Evolutionary conservation across 2,113 vertebrate genomes (phyloP), one percentile per base, ranked within the genome.

Genomic region (Turdus rufiventris): DNA sequence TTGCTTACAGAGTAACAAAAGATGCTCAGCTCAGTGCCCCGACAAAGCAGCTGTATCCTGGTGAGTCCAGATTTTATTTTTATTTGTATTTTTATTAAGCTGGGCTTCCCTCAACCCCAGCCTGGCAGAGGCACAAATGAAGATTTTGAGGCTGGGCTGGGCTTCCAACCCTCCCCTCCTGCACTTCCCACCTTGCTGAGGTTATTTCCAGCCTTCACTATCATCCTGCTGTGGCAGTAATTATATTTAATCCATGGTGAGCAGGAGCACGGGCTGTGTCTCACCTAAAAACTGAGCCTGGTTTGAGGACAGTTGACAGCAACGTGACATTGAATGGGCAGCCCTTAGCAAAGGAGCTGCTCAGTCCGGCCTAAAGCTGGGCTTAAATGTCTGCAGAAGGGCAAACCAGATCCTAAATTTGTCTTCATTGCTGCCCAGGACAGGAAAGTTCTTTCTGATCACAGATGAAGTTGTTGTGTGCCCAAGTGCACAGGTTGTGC

Each of bases 11-110:
- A 96, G 99, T 99, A 96, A 98, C 98, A 70, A 99, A 98, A 95
- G 98, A 99, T 4, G 99, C 99, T 40, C 99, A 99, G 93, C 99
- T 99, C 94, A 99, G 99, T 47, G 99, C 99, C 8, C 99, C 99
- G 2, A 99, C 99, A 96, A 99, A 98, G 97, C 99, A 99, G 97
- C 98, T 99, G 94, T 96, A 96, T 29, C 96, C 96, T 96, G 96
- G 96, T 96, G 92, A 96, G 96, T 96, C 67, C 8, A 28, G 34
- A 9, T 76, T 82, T 50, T 33, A 18, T 29, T 18, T 51, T 17
- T 5, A 2, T 67, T 23, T 51, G 25, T 26, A 50, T 50, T 43
- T 43, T 43, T 16, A 95, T 90, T 88, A 94, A 50, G 19, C 9
- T 13, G n/a, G 48, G 40, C 18, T 31, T 40, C 88, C 83, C 12